These are phyloP conservation scores for Gryllus bimaculatus DNA, from an alignment of 1,140 invertebrate genomes.

Conservation along the genomic window DNA sequence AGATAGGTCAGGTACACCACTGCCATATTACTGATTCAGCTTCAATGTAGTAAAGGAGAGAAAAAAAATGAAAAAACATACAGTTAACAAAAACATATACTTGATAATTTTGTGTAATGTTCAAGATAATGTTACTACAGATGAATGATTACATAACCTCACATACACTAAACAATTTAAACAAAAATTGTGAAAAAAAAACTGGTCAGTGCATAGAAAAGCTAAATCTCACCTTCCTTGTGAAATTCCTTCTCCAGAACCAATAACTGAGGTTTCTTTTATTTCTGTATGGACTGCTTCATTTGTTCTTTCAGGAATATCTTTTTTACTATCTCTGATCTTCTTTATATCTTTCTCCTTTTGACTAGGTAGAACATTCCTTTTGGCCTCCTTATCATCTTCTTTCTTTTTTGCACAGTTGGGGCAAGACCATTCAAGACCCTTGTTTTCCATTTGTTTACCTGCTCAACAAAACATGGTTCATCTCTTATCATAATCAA, in stretches of 20 bases:
- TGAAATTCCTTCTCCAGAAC: not conserved
- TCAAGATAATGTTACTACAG: too few species aligned
- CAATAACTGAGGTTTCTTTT: not conserved
- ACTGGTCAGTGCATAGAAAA: not conserved
- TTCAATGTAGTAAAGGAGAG: too few species aligned
- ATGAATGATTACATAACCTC: too few species aligned
- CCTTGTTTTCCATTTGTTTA: constrained; percentile 79
- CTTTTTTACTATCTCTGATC: not conserved
- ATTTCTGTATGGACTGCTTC: not conserved
- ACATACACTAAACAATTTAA: not conserved
- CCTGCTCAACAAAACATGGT: constrained; percentile 31
- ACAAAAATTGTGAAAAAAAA: not conserved
- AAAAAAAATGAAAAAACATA: too few species aligned
- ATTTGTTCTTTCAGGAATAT: not conserved
- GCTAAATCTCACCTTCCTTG: constrained; percentile 8
- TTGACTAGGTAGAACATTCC: not conserved
- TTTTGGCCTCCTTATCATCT: constrained; percentile 29
- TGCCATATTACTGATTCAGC: too few species aligned
- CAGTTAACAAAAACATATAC: too few species aligned
- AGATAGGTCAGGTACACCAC: too few species aligned
- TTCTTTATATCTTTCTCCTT: constrained; percentile 14
- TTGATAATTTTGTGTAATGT: too few species aligned
- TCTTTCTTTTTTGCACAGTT: constrained; percentile 62
- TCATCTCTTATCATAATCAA: not conserved
- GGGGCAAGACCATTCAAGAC: constrained; percentile 85